Evolutionary conservation across 2,888 invertebrate species (phyloP).

Genomic region (Marronus borbonicus): DNA sequence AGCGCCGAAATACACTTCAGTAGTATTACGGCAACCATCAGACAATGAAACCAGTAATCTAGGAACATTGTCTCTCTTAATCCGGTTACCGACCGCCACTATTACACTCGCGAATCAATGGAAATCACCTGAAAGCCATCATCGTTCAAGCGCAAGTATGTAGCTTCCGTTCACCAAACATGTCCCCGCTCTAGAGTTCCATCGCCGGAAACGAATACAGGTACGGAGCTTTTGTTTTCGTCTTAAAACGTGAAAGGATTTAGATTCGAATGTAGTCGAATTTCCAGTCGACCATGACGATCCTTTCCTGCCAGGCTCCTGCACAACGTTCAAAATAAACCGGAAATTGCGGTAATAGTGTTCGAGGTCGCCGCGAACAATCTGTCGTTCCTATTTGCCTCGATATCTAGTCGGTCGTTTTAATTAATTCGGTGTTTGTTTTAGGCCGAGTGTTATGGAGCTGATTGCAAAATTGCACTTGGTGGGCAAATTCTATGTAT

Average conservation of each 20-base stretch:
- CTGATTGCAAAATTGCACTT: constrained; percentile 29
- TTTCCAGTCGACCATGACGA: not conserved
- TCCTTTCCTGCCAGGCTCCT: not conserved
- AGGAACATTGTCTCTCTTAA: constrained; percentile 57
- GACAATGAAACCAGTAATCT: constrained; percentile 58
- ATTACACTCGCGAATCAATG: constrained; percentile 21
- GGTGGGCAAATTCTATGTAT: not conserved
- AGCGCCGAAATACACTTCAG: constrained; percentile 54
- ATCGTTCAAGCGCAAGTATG: not conserved
- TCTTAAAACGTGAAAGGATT: not conserved
- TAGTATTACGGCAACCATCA: constrained; percentile 57
- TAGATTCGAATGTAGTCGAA: not conserved
- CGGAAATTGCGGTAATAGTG: not conserved
- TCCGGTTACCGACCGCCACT: constrained; percentile 5
- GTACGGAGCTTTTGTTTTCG: not conserved
- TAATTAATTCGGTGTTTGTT: constrained; percentile 19
- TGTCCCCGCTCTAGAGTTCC: not conserved
- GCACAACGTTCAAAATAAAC: not conserved
- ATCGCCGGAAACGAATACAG: not conserved
- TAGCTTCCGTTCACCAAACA: not conserved
- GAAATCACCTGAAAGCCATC: constrained; percentile 33
- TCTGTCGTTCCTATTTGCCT: not conserved
- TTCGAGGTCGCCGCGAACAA: not conserved
- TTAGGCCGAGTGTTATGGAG: not conserved
- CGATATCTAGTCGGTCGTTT: constrained; percentile 1